Conservation (phyloP, 1,140 invertebrate species). For the Hyphantria cunea region DNA sequence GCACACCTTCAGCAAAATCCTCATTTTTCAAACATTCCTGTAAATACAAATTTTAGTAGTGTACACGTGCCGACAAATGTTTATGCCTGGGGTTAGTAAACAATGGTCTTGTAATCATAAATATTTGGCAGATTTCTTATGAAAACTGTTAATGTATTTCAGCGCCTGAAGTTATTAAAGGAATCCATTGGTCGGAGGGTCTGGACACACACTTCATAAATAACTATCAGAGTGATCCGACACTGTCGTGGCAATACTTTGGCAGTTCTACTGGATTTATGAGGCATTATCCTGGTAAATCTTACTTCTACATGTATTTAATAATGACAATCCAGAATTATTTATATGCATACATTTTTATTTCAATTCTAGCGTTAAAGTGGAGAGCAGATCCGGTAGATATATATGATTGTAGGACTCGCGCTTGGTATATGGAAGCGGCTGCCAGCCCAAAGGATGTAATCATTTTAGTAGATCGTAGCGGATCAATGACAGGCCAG, state of each 20-base stretch:
- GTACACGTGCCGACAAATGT: conserved; percentile 98
- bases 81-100: conserved; percentile 91
- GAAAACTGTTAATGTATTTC: conserved; percentile 45
- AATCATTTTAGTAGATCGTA: conserved; percentile 96
- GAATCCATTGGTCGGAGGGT: conserved; percentile 91
- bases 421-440: conserved; percentile 98
- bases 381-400: conserved; percentile 89
- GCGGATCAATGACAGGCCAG: conserved; percentile 98
- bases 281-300: conserved; percentile 93
- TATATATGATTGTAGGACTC: conserved; percentile 93
- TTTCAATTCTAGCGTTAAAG: conserved; percentile 78
- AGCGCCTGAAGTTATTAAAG: conserved; percentile 86
- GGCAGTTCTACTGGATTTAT: conserved; percentile 97
- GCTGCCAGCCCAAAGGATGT: conserved; percentile 98
- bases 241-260: conserved; percentile 98
- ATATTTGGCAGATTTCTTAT: conserved; percentile 4
- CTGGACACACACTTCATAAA: conserved; percentile 93
- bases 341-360: background rate
- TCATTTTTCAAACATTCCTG: conserved; percentile 90
- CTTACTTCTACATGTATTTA: background rate
- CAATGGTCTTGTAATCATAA: conserved; percentile 22
- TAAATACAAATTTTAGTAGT: conserved; percentile 93
- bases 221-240: conserved; percentile 94
- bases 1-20: conserved; percentile 84
- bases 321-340: background rate